Evolutionary conservation across 2,113 vertebrate species (phyloP), one percentile per base, ranked within the genome.

Genomic region (Sebastes schlegelii): DNA sequence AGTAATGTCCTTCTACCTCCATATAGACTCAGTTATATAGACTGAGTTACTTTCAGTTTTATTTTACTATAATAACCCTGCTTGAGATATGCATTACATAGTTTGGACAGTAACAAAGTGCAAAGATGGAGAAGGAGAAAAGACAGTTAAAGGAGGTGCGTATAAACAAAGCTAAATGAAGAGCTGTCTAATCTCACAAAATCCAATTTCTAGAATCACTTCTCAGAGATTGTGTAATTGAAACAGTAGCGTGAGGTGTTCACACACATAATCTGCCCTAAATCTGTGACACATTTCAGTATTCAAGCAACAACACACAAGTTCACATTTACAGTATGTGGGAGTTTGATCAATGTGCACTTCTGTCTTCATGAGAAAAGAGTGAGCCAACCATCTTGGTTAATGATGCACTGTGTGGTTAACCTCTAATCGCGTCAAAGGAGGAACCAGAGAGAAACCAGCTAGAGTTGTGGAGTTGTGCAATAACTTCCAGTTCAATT

Each of bases 381-480:
- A 51, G 1, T 23, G n/a, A 52, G 51, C 0, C 14, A 68, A 8
- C 19, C 17, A 9, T 14, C 8, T 3, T 42, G 19, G n/a, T 77
- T 13, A 8, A 12, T 8, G 7, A 48, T 5, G 11, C 48, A 14
- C 16, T 0, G 3, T 84, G 82, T 70, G 87, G 89, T 85, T 74
- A 76, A 81, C 70, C 82, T 40, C n/a, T 3, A 3, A 9, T 54
- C 0, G 1, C 9, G 16, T 6, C 6, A 69, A 74, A 69, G 2
- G 0, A 76, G 60, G 57, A 86, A 71, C 72, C 48, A 12, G 52
- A 17, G 46, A 69, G 57, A 46, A 69, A 71, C 58, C 26, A 54
- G 43, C 19, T 12, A n/a, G 45, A 40, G 26, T 4, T 45, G 26
- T 45, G 46, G 46, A 12, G 45, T 57, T 64, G 8, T 43, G 23